phyloP scores from a whole-genome alignment of 2,888 invertebrate genomes.

The Ischnura elegans region DNA sequence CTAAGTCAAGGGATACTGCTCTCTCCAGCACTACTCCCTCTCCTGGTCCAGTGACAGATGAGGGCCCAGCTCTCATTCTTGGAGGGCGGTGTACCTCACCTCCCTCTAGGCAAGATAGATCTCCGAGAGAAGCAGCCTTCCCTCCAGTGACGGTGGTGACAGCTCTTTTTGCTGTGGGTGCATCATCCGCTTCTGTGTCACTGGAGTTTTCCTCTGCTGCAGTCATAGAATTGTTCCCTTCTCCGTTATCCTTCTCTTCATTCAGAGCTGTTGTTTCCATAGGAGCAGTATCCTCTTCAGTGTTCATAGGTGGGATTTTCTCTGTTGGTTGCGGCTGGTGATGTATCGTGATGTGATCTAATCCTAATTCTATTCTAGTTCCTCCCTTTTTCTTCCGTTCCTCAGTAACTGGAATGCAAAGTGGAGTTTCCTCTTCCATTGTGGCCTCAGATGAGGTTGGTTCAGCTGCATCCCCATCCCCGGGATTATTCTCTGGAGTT shows the following conservation, averaged over 20 bases:
- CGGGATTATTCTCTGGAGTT: neutral
- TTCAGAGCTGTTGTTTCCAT: neutral
- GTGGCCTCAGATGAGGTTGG: neutral
- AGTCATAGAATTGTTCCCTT: neutral
- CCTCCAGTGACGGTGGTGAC: constrained; percentile 75
- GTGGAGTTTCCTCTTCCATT: neutral
- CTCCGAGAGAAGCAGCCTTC: constrained; percentile 89
- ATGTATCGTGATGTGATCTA: constrained; percentile 45
- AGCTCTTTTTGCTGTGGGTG: constrained; percentile 69
- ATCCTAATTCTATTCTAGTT: constrained; percentile 52
- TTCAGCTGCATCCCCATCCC: neutral
- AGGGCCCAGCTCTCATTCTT: constrained; percentile 76
- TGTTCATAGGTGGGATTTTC: neutral
- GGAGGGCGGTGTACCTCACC: constrained; percentile 65
- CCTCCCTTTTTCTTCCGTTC: constrained; percentile 61
- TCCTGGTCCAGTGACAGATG: constrained; percentile 79
- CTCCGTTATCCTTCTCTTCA: neutral
- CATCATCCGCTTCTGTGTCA: constrained; percentile 71
- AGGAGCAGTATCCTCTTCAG: neutral
- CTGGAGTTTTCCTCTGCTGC: constrained; percentile 32
- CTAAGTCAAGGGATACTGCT: constrained; percentile 90
- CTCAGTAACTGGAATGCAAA: constrained; percentile 9
- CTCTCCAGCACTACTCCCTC: constrained; percentile 80
- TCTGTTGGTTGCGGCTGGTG: constrained; percentile 44
- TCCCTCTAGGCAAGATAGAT: constrained; percentile 85